These are phyloP conservation scores for Parnassius orleans DNA, from an alignment of 2,888 invertebrate species.

Conservation along the genomic window DNA sequence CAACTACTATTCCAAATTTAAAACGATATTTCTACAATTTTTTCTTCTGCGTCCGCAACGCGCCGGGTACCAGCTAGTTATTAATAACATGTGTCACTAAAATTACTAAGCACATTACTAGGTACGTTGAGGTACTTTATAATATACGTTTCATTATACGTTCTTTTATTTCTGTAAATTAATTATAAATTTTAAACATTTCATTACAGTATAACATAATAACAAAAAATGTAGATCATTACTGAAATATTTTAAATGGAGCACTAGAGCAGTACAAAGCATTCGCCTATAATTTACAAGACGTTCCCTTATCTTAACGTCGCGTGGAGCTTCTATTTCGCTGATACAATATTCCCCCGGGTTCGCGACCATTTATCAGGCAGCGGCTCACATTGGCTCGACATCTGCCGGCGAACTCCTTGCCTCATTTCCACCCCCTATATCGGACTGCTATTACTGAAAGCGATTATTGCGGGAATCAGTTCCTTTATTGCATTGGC, in stretches of 20 bases:
- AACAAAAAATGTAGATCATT: not conserved
- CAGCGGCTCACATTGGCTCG: constrained; percentile 64
- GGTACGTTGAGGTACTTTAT: too few species aligned
- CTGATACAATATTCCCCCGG: constrained; percentile 56
- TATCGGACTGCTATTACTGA: constrained; percentile 35
- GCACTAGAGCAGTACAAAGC: constrained; percentile 6
- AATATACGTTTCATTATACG: too few species aligned
- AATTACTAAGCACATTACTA: too few species aligned
- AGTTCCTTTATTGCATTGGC: constrained; percentile 27
- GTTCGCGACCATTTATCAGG: constrained; percentile 67
- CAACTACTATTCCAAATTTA: too few species aligned
- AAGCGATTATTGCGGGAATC: constrained; percentile 35
- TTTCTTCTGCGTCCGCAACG: too few species aligned
- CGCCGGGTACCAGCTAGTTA: too few species aligned
- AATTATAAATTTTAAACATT: too few species aligned
- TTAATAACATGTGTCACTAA: too few species aligned
- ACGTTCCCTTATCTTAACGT: constrained; percentile 47
- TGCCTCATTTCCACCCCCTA: constrained; percentile 30
- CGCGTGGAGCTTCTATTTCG: constrained; percentile 45
- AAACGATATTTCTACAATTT: too few species aligned
- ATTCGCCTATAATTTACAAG: constrained; percentile 29
- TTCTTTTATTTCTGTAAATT: too few species aligned
- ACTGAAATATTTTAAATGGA: not conserved
- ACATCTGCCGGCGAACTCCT: constrained; percentile 52
- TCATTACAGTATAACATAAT: too few species aligned